A percentile compares a stretch with the other conserved stretches of the same genome.
Evolutionary conservation across 2,113 vertebrate species (phyloP).

Genomic region (Phocoena sinus): DNA sequence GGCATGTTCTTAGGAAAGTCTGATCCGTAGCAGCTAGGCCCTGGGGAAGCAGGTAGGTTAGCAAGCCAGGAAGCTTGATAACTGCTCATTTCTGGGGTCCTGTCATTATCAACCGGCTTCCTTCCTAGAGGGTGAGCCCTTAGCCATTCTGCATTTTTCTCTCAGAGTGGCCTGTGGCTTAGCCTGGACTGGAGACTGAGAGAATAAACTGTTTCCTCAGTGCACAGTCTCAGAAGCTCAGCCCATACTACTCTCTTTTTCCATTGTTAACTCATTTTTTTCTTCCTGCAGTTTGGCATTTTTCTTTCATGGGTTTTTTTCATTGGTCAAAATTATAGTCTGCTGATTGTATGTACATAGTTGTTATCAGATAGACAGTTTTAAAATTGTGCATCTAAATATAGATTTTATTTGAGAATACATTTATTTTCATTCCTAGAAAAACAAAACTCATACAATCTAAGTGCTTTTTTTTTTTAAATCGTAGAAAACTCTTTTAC

Average conservation of each 20-base stretch:
- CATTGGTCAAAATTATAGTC: constrained; percentile 28
- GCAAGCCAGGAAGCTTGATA: background rate
- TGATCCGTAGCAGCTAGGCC: background rate
- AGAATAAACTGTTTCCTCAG: background rate
- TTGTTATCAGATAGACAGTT: constrained; percentile 25
- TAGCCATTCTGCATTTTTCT: background rate
- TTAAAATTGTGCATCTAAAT: constrained; percentile 22
- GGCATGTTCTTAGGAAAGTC: background rate
- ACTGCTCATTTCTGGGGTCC: background rate
- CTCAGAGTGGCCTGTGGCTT: background rate
- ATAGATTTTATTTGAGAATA: constrained; percentile 37
- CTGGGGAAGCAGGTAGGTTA: background rate
- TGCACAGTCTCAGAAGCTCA: background rate
- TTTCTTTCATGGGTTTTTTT: background rate
- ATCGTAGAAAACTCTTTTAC: background rate
- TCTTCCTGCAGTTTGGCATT: background rate
- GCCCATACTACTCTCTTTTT: background rate
- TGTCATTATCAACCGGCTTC: background rate
- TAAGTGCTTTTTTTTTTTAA: background rate
- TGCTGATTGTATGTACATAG: background rate
- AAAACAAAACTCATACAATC: background rate
- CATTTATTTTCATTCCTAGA: background rate
- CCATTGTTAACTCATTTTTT: background rate
- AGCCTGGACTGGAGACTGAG: background rate
- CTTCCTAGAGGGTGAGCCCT: background rate